phyloP scores from a whole-genome alignment of 2,797 vertebrate genomes.

The Avahi laniger region DNA sequence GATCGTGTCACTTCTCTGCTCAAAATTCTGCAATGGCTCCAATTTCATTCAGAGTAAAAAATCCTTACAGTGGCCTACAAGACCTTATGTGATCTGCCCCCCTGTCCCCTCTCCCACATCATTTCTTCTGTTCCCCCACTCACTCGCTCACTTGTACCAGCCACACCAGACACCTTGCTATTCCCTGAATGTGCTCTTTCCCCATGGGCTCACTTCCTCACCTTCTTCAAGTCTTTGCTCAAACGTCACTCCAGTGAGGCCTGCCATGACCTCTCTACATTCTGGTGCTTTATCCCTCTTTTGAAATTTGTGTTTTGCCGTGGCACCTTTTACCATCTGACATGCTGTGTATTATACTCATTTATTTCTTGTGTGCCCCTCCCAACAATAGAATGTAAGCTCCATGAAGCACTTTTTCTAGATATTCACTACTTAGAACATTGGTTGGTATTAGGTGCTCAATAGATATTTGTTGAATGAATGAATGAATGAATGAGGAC shows the following conservation, averaged over 20 bases:
- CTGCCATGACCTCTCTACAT: not conserved
- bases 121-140: not conserved
- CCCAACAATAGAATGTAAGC: not conserved
- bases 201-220: not conserved
- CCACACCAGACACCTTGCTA: not conserved
- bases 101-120: not conserved
- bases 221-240: not conserved
- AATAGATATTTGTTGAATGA: not conserved
- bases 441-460: not conserved
- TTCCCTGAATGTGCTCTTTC: not conserved
- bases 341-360: not conserved
- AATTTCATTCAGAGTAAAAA: constrained; percentile 3
- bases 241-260: not conserved
- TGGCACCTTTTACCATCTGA: not conserved
- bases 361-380: not conserved
- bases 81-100: not conserved
- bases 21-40: not conserved
- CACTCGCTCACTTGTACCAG: not conserved
- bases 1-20: not conserved
- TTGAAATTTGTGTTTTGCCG: not conserved
- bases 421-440: not conserved
- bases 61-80: not conserved
- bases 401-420: not conserved
- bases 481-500: not conserved
- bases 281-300: not conserved